These are phyloP conservation scores for Drosophila antonietae DNA, from an alignment of 2,888 invertebrate species.

Conservation along the genomic window DNA sequence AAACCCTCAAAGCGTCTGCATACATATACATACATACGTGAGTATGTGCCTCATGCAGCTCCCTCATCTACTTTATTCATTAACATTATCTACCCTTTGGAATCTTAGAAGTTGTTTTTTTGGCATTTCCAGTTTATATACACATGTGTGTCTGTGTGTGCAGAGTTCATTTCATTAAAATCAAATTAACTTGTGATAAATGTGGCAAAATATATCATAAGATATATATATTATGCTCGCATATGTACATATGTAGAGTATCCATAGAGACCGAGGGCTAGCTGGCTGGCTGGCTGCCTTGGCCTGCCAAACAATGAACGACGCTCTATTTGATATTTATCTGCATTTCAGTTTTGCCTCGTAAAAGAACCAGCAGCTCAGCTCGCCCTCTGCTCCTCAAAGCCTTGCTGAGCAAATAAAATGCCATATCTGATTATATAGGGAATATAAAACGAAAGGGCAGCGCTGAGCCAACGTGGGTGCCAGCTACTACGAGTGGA, in stretches of 20 bases:
- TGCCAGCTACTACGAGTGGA: conserved; percentile 25
- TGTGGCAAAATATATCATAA: conserved; percentile 77
- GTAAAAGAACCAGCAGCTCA: conserved; percentile 23
- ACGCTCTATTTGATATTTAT: conserved; percentile 77
- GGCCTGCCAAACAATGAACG: conserved; percentile 64
- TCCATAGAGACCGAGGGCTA: conserved; percentile 24
- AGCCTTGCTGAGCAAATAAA: conserved; percentile 61
- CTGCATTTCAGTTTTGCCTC: conserved; percentile 63
- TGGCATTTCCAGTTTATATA: conserved; percentile 62
- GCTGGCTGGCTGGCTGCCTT: conserved; percentile 10
- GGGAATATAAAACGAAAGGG: conserved; percentile 67
- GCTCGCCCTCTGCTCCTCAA: neutral
- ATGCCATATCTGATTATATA: conserved; percentile 75
- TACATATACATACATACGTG: neutral
- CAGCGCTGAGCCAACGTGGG: conserved; percentile 41
- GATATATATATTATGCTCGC: conserved; percentile 24
- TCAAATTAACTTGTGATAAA: conserved; percentile 80
- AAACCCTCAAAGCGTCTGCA: conserved; percentile 35
- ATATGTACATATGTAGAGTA: conserved; percentile 15
- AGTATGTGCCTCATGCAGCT: conserved; percentile 32
- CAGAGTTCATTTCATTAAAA: conserved; percentile 78
- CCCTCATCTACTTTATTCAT: conserved; percentile 59
- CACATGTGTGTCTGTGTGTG: conserved; percentile 39
- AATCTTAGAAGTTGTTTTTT: conserved; percentile 59
- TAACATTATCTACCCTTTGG: conserved; percentile 78